phyloP scores from a whole-genome alignment of 1,140 invertebrate genomes.

The Palaemon carinicauda region DNA sequence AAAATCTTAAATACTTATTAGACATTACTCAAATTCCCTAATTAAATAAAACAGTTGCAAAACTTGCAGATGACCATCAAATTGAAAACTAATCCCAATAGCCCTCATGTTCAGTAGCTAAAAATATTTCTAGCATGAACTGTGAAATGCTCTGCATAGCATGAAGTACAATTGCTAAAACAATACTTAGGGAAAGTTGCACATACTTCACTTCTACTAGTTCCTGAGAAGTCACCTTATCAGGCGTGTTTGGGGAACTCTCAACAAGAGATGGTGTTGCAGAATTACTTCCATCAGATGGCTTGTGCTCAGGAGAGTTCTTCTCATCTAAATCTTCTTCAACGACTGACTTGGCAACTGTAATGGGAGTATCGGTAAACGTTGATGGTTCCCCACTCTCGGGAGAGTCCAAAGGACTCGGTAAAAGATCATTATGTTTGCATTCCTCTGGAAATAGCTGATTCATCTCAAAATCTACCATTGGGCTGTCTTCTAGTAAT shows the following conservation, averaged over 20 bases:
- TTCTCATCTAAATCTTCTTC: not conserved
- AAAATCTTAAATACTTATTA: too few relatives aligned
- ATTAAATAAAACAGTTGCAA: too few relatives aligned
- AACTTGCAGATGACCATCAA: not conserved
- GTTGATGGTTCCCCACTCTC: constrained; percentile 17
- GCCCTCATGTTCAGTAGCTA: constrained; percentile 44
- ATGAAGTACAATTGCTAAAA: constrained; percentile 58
- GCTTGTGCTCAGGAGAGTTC: not conserved
- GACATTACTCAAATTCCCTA: too few relatives aligned
- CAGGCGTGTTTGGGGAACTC: constrained; percentile 11
- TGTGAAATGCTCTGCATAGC: constrained; percentile 58
- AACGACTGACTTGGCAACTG: not conserved
- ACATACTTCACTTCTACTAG: constrained; percentile 57
- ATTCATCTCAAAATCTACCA: constrained; percentile 5
- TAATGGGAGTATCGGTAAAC: not conserved
- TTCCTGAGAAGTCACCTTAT: constrained; percentile 33
- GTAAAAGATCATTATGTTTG: not conserved
- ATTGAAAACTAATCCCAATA: constrained; percentile 20
- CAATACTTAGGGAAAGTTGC: constrained; percentile 58
- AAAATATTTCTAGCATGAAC: constrained; percentile 58
- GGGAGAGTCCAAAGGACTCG: not conserved
- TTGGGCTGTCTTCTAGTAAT: constrained; percentile 21
- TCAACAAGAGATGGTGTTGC: not conserved
- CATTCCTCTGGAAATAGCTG: not conserved
- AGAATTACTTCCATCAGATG: too few relatives aligned